Evolutionary conservation across 2,888 invertebrate species (phyloP), one percentile per base, ranked within the genome.

Genomic region (Venusia cambrica): DNA sequence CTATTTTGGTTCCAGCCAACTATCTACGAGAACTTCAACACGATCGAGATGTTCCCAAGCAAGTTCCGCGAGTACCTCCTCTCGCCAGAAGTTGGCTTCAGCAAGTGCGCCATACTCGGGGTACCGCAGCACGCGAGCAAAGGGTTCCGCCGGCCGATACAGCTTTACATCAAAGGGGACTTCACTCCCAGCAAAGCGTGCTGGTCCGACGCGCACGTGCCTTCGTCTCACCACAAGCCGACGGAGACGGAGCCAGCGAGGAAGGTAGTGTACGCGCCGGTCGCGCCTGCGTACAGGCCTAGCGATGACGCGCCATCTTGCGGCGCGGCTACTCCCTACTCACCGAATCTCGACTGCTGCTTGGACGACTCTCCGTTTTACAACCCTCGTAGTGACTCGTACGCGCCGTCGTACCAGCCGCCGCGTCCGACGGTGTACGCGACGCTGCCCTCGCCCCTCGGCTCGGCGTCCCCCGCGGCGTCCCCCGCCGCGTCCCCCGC

Each of bases 11-110:
- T 90, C 10, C 87, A 96, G 96, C 94, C 94, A 60, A 91, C 92
- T 5, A 96, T 96, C 48, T 95, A 92, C 70, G 91, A 93, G 59
- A 96, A 95, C 72, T 98, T 94, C 87, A 92, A 93, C 58, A 89
- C 89, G 30, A 96, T 98, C 51, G 92, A 95, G 68, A 90, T 99
- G 65, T 93, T 93, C 56, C 99, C 99, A 3, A 93, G 96, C 56
- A 94, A 95, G 65, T 99, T 99, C 74, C 94, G 95, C 28, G 96
- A 97, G 63, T 99, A 94, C 78, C 89, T 99, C 16, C 88, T 98
- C 2, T 94, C 94, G 9, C 90, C 93, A 0, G 97, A 97, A 66
- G 95, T 98, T 21, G 98, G 98, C 2, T 98, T 98, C 81, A 93
- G 92, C 62, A 95, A 95, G 66, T 95, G 95, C 66, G 95, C 95